Conservation (phyloP, 2,797 vertebrate genomes). For the Urophycis tenuis region DNA sequence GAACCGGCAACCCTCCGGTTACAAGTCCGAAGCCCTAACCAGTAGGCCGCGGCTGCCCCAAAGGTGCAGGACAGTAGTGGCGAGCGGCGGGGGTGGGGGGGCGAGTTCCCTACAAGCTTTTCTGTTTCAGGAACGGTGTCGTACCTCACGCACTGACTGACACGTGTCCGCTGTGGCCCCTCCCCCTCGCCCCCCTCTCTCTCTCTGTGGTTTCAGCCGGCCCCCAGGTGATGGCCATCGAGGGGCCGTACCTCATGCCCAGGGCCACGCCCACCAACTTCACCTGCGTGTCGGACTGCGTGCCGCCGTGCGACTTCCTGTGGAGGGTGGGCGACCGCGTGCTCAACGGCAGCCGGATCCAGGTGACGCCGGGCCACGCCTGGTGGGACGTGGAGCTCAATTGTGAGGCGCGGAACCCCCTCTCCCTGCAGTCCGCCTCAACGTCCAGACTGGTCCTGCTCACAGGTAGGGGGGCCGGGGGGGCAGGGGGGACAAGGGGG, state of each 20-base stretch:
- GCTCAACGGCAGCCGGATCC: conserved; percentile 32
- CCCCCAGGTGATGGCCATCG: conserved; percentile 37
- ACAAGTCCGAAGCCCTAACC: too few relatives aligned
- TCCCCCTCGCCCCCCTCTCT: too few relatives aligned
- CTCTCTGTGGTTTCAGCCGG: conserved; percentile 32
- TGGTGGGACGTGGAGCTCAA: conserved; percentile 33
- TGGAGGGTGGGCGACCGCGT: conserved; percentile 23
- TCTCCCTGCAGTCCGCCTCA: conserved; percentile 16
- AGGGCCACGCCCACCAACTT: conserved; percentile 17
- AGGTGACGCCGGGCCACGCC: conserved; percentile 28
- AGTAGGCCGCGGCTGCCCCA: too few relatives aligned
- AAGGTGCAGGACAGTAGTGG: background rate
- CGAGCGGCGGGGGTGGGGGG: too few relatives aligned
- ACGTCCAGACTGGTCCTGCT: conserved; percentile 24
- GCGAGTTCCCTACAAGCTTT: too few relatives aligned
- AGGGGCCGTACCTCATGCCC: conserved; percentile 23
- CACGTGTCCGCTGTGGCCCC: too few relatives aligned
- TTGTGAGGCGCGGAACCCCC: conserved; percentile 44
- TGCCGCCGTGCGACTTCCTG: conserved; percentile 40
- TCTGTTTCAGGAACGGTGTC: too few relatives aligned
- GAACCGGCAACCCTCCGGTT: too few relatives aligned
- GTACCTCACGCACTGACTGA: too few relatives aligned
- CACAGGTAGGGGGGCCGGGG: conserved; percentile 28
- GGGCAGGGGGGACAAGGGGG: too few relatives aligned
- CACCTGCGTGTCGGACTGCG: conserved; percentile 33